Evolutionary conservation across 2,797 vertebrate genomes (phyloP).

Genomic region (Masticophis lateralis): DNA sequence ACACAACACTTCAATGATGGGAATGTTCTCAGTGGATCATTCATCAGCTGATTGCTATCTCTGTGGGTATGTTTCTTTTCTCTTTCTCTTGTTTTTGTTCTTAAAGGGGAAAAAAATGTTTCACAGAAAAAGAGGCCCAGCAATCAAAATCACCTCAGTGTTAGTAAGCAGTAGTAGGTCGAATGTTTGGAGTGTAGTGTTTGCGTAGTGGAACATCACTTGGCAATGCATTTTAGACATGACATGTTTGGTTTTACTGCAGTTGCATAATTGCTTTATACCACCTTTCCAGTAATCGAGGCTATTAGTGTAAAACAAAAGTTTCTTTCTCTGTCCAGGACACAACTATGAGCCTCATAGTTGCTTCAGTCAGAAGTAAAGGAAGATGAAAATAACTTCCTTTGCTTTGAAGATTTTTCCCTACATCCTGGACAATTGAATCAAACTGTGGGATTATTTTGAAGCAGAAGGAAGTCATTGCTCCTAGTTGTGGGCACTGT

Average conservation of each 20-base stretch:
- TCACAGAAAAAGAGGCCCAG: not conserved
- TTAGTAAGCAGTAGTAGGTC: constrained; percentile 22
- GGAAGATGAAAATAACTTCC: not conserved
- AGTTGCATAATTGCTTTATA: constrained; percentile 36
- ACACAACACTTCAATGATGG: not conserved
- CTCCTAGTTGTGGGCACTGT: not conserved
- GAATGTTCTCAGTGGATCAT: constrained; percentile 1
- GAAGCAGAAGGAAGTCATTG: not conserved
- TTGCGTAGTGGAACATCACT: constrained; percentile 17
- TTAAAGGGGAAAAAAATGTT: constrained; percentile 30
- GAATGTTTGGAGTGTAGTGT: not conserved
- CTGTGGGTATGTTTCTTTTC: not conserved
- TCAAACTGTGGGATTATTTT: not conserved
- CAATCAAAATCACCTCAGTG: constrained; percentile 1
- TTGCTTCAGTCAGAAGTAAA: not conserved
- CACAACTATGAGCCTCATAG: not conserved
- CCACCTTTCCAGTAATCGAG: constrained; percentile 38
- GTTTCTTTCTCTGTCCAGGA: not conserved
- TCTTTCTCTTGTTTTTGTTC: not conserved
- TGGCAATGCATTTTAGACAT: constrained; percentile 20
- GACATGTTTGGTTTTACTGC: constrained; percentile 13
- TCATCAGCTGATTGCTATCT: constrained; percentile 9
- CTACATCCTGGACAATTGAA: not conserved
- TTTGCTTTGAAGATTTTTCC: not conserved
- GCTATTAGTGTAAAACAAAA: not conserved